These are phyloP conservation scores for Drosophila helvetica DNA, from an alignment of 2,888 invertebrate genomes.

Conservation along the genomic window DNA sequence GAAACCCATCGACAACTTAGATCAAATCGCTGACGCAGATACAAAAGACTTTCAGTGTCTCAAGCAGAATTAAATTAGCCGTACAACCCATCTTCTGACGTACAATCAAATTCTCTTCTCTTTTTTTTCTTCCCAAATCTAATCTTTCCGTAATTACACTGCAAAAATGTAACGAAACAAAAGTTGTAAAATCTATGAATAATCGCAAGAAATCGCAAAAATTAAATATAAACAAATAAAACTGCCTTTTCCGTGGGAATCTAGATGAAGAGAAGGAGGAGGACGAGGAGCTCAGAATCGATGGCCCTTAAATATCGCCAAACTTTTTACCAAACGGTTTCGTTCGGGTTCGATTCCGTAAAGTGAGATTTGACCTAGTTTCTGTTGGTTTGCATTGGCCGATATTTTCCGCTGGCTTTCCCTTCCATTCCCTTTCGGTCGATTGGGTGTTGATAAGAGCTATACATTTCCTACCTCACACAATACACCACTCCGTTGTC, in stretches of 20 bases:
- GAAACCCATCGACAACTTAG: neutral
- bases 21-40: neutral
- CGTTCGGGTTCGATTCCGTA: constrained; percentile 7
- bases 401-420: constrained; percentile 44
- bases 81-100: constrained; percentile 15
- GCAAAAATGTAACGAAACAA: constrained; percentile 11
- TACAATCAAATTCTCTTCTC: neutral
- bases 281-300: neutral
- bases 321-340: constrained; percentile 9
- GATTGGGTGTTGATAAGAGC: constrained; percentile 57
- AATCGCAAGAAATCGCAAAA: neutral
- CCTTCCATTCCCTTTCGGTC: constrained; percentile 24
- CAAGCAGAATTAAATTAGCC: constrained; percentile 32
- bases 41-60: neutral
- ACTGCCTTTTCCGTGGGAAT: neutral
- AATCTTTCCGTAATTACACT: constrained; percentile 19
- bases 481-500: constrained; percentile 68
- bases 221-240: neutral
- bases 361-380: constrained; percentile 64
- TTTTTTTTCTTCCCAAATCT: constrained; percentile 1
- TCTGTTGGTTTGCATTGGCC: constrained; percentile 44
- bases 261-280: neutral
- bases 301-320: neutral
- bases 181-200: constrained; percentile 30
- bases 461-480: constrained; percentile 77